Percentiles rank a stretch among this genome's conserved stretches.
Evolutionary conservation across 1,140 invertebrate genomes (phyloP).

Genomic region (Drosophila melanica): DNA sequence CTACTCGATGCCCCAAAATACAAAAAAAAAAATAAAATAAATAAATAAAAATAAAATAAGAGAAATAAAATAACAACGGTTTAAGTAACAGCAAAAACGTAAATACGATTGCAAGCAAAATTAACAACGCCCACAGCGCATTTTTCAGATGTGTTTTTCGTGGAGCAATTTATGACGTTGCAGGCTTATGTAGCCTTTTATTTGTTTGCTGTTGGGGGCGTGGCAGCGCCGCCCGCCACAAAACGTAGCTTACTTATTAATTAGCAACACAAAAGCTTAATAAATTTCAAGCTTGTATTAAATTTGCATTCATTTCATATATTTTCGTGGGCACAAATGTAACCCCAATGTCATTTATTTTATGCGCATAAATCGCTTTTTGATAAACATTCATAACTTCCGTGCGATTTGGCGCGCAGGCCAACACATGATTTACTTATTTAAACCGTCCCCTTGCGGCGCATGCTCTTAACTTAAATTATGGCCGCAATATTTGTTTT

Average conservation of each 20-base stretch:
- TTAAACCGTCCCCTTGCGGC: not conserved
- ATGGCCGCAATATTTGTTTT: constrained; percentile 24
- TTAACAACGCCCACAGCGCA: constrained; percentile 74
- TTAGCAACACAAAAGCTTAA: constrained; percentile 66
- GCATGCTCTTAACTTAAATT: not conserved
- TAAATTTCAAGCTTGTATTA: constrained; percentile 67
- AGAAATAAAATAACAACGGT: constrained; percentile 9
- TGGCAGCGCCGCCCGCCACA: constrained; percentile 50
- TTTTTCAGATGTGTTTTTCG: constrained; percentile 43
- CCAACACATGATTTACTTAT: constrained; percentile 53
- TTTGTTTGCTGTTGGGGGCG: constrained; percentile 50
- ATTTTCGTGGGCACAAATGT: not conserved
- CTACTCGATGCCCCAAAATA: not conserved
- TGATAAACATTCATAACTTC: constrained; percentile 78
- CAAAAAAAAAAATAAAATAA: constrained; percentile 6
- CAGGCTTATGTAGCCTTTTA: constrained; percentile 38
- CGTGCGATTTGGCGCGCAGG: constrained; percentile 61
- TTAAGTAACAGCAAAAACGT: constrained; percentile 64
- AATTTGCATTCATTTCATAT: constrained; percentile 60
- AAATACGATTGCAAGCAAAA: constrained; percentile 75
- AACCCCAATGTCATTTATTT: constrained; percentile 59
- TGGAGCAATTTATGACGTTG: constrained; percentile 71
- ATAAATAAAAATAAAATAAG: constrained; percentile 9
- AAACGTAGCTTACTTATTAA: constrained; percentile 75
- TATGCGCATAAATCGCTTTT: constrained; percentile 59